Conservation (phyloP, 2,113 vertebrate species). For the Todiramphus saurophagus region DNA sequence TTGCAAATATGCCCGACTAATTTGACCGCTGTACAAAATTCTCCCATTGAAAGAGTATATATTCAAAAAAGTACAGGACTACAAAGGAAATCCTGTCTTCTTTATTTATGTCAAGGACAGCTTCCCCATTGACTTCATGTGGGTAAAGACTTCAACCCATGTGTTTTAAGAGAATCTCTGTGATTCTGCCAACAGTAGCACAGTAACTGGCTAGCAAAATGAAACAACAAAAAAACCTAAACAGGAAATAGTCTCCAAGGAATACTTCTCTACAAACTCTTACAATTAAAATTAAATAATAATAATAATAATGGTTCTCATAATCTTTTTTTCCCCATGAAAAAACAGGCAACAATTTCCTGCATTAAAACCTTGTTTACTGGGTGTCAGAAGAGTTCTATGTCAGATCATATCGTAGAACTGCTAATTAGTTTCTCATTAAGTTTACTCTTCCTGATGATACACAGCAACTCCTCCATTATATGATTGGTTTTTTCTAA, state of each 20-base stretch:
- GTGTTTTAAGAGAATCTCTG: conserved; percentile 2
- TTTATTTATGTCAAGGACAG: background rate
- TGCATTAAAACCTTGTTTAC: background rate
- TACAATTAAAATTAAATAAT: background rate
- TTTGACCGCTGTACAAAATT: background rate
- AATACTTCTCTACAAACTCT: background rate
- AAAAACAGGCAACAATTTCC: background rate
- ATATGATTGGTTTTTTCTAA: background rate
- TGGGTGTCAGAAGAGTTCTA: background rate
- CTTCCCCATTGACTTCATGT: background rate
- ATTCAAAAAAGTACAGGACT: background rate
- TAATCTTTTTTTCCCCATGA: background rate
- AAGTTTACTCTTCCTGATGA: conserved; percentile 13
- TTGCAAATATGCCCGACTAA: background rate
- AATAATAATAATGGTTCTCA: background rate
- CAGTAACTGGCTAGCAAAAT: background rate
- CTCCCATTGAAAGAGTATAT: background rate
- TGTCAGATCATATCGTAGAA: background rate
- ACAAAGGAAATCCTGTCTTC: background rate
- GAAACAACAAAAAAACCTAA: background rate
- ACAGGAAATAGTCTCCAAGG: background rate
- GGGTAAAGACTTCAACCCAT: background rate
- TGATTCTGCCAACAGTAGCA: background rate
- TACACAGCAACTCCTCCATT: background rate
- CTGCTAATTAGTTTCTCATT: conserved; percentile 11